Base-by-base conservation (phyloP, 2,888 invertebrate species). In the Nomada lathburiana region DNA sequence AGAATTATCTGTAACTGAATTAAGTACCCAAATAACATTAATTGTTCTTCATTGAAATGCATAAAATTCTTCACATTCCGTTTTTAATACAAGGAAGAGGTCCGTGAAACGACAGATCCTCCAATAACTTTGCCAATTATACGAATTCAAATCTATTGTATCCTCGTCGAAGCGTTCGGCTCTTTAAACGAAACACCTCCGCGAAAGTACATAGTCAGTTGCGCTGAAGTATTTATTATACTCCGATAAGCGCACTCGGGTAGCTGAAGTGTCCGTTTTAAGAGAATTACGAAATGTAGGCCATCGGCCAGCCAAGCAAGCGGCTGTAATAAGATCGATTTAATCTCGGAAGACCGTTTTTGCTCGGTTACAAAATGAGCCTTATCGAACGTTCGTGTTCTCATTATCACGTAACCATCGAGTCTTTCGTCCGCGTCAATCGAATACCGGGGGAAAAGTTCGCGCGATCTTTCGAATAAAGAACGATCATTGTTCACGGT, bases 261-360 rank as follows among this genome's bases (percentile, higher is more conserved):
- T 18, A 59, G 20, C 65, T 74, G 13, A 26, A 68, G 74, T 63
- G 53, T 62, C 20, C 9, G n/a, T 74, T 64, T 75, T 18, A 55
- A 79, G 20, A 63, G 78, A 76, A 76, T 69, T 75, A 69, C 42
- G 76, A 59, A 59, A 79, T 79, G 75, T 69, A 68, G 76, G 75
- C 11, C 63, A 69, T 69, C 75, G 75, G 50, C 52, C 57, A 50
- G n/a, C 50, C 63, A 65, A 26, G 42, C 50, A 47, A 64, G 63
- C 18, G 50, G 4, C n/a, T 23, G 20, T 75, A 79, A 79, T 69
- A 57, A 75, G 78, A 79, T 75, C 68, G 68, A 79, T 69, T 75
- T 75, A 78, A 78, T 78, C 78, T 52, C 13, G 42, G 26, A 69
- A 70, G 64, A 53, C 60, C 26, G 64, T 70, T 62, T 57, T 55